Evolutionary conservation across 2,113 vertebrate species (phyloP).

Genomic region (Bagarius yarrelli): DNA sequence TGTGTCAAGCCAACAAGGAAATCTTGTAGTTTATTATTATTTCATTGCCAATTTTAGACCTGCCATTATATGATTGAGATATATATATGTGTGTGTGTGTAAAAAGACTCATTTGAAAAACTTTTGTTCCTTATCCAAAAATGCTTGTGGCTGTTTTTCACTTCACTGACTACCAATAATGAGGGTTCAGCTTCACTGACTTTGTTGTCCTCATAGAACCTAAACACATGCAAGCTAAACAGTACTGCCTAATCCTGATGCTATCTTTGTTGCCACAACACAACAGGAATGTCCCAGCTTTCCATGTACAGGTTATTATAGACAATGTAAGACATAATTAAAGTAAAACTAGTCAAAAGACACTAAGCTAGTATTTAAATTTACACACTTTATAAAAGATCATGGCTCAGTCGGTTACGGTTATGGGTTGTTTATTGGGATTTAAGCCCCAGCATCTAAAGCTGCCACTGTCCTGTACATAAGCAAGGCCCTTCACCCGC

Average conservation of each 20-base stretch:
- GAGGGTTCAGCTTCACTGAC: slow-evolving; percentile 48
- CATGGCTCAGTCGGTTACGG: too few species aligned
- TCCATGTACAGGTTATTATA: slow-evolving; percentile 42
- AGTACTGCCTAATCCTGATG: slow-evolving; percentile 57
- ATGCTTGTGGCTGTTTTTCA: background rate
- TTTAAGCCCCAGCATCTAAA: too few species aligned
- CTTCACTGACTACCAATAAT: slow-evolving; percentile 42
- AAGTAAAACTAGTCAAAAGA: slow-evolving; percentile 5
- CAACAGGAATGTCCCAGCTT: slow-evolving; percentile 57
- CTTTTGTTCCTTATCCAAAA: background rate
- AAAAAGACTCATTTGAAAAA: background rate
- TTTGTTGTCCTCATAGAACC: slow-evolving; percentile 38
- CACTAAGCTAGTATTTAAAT: background rate
- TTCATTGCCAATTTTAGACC: background rate
- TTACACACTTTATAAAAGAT: background rate
- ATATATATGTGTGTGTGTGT: background rate
- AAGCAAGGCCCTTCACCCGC: too few species aligned
- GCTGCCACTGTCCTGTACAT: too few species aligned
- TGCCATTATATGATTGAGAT: background rate
- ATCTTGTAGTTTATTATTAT: slow-evolving; percentile 3
- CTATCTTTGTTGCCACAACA: slow-evolving; percentile 68
- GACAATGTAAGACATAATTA: slow-evolving; percentile 17
- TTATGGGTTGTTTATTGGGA: too few species aligned
- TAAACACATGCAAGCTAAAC: slow-evolving; percentile 36
- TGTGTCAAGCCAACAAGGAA: slow-evolving; percentile 27